Conservation (phyloP, 2,113 vertebrate species). For the Nansenia antarctica region DNA sequence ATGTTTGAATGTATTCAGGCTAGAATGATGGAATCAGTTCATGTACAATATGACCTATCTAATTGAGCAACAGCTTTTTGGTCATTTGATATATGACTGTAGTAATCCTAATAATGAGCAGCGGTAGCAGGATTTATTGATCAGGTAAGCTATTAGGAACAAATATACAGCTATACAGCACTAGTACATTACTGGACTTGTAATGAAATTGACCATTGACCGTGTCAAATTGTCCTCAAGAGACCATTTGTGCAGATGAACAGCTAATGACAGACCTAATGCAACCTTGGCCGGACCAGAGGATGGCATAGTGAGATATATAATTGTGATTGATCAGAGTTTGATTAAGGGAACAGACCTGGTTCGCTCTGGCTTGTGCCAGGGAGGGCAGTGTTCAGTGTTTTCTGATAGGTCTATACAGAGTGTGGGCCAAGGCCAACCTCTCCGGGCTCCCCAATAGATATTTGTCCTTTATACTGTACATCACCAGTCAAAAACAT, state of each 20-base stretch:
- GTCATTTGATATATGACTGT: too few relatives aligned
- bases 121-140: background rate
- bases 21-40: background rate
- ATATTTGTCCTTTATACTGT: background rate
- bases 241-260: background rate
- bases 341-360: background rate
- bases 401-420: too few relatives aligned
- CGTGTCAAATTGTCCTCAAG: slow-evolving; percentile 1
- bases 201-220: background rate
- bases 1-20: background rate
- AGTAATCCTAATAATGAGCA: background rate
- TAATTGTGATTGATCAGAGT: background rate
- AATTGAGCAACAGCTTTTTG: background rate
- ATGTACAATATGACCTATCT: background rate
- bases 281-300: background rate
- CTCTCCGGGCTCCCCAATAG: background rate
- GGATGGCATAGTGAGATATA: background rate
- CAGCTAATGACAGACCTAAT: background rate
- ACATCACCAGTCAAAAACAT: too few relatives aligned
- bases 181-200: background rate
- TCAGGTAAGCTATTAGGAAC: background rate
- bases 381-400: background rate
- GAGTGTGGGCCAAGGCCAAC: too few relatives aligned
- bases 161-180: background rate
- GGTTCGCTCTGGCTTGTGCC: background rate